Evolutionary conservation across 2,113 vertebrate genomes (phyloP).

Genomic region (Maccullochella peelii): DNA sequence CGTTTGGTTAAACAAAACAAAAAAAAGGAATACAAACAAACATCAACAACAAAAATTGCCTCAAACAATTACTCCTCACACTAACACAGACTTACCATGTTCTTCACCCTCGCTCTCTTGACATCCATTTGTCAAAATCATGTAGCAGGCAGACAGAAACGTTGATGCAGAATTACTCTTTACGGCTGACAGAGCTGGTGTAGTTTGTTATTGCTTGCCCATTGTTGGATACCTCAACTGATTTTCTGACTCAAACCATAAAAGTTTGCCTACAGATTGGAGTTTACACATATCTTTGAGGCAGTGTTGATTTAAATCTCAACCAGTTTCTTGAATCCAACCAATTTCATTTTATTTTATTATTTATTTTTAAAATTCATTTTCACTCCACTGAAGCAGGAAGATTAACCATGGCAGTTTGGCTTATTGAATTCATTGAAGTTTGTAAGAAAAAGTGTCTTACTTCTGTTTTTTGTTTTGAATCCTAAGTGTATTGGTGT

Average conservation of each 20-base stretch:
- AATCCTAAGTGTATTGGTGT: too few species aligned
- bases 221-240: background rate
- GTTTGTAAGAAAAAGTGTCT: background rate
- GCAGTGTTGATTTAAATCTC: background rate
- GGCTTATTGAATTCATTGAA: background rate
- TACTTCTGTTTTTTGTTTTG: too few species aligned
- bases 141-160: background rate
- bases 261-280: background rate
- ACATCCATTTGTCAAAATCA: background rate
- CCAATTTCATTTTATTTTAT: too few species aligned
- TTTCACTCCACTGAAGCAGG: background rate
- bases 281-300: background rate
- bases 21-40: background rate
- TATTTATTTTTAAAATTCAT: too few species aligned
- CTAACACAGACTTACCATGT: background rate
- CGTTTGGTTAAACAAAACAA: background rate
- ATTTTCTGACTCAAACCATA: background rate
- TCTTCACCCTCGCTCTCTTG: background rate
- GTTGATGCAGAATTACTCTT: background rate
- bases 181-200: background rate
- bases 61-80: background rate
- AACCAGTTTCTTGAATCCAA: background rate
- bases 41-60: background rate
- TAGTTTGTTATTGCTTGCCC: background rate
- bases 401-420: background rate